Percentiles rank a stretch among this genome's conserved stretches.
These are phyloP conservation scores for Ceratina japonica DNA, from an alignment of 1,140 invertebrate genomes.

Conservation along the genomic window DNA sequence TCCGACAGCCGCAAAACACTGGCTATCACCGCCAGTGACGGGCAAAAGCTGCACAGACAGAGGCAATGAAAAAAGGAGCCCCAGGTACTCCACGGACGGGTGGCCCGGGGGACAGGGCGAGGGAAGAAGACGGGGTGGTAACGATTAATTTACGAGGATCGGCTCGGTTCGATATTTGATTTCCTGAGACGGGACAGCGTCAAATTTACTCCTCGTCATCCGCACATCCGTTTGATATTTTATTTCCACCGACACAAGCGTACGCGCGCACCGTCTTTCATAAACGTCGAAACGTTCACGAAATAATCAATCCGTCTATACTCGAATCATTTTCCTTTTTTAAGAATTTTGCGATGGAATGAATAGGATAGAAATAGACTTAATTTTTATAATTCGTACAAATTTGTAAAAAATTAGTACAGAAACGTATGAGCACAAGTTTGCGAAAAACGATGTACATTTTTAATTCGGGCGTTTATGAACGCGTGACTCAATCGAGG, in stretches of 20 bases:
- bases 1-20: conserved; percentile 84
- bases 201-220: neutral
- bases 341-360: no score
- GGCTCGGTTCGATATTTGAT: conserved; percentile 11
- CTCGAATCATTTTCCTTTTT: no score
- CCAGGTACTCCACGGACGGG: no score
- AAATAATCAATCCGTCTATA: no score
- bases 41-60: conserved; percentile 82
- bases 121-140: no score
- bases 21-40: conserved; percentile 84
- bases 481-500: no score
- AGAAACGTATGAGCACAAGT: no score
- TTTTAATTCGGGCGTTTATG: no score
- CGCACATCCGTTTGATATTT: neutral
- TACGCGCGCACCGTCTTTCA: neutral
- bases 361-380: no score
- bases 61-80: conserved; percentile 6
- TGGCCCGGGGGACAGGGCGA: neutral
- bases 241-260: conserved; percentile 9
- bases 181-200: neutral
- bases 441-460: no score
- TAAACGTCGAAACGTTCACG: neutral
- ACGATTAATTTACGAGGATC: conserved; percentile 23
- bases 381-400: no score
- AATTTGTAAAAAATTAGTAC: no score